Percentiles rank a stretch among this genome's conserved stretches.
These are phyloP conservation scores for Stictonetta naevosa DNA, from an alignment of 2,113 vertebrate species.

Conservation along the genomic window DNA sequence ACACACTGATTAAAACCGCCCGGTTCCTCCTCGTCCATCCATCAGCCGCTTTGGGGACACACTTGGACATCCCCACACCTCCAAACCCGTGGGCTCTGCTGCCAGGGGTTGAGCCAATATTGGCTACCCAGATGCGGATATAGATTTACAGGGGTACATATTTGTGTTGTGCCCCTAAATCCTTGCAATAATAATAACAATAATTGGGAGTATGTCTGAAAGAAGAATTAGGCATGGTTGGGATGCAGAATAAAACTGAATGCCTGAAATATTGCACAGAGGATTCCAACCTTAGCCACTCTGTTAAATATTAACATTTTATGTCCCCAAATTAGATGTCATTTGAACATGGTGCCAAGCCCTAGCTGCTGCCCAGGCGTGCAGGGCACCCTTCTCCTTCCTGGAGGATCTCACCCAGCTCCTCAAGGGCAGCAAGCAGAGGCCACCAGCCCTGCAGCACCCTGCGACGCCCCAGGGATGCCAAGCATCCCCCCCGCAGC, in stretches of 20 bases:
- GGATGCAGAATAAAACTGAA: neutral
- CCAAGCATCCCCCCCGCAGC: neutral
- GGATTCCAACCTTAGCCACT: neutral
- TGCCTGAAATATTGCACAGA: neutral
- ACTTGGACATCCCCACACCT: slow-evolving; percentile 10
- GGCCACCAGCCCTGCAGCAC: neutral
- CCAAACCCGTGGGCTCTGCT: rapidly evolving
- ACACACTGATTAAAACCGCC: neutral
- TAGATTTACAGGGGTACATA: neutral
- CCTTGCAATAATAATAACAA: neutral
- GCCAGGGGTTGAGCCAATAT: neutral
- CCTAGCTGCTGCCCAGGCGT: neutral
- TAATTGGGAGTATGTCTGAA: neutral
- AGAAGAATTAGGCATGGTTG: neutral
- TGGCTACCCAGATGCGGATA: too few relatives aligned
- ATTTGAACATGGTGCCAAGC: neutral
- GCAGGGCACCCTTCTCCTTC: neutral
- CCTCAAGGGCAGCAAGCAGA: neutral
- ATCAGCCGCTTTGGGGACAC: neutral
- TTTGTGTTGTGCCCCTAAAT: neutral
- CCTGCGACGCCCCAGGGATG: neutral
- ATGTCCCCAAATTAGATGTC: neutral
- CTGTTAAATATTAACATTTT: neutral
- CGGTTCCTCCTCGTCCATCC: slow-evolving; percentile 22
- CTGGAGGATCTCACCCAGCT: neutral